Evolutionary conservation across 1,140 invertebrate species (phyloP).

Genomic region (Trichonephila inaurata): DNA sequence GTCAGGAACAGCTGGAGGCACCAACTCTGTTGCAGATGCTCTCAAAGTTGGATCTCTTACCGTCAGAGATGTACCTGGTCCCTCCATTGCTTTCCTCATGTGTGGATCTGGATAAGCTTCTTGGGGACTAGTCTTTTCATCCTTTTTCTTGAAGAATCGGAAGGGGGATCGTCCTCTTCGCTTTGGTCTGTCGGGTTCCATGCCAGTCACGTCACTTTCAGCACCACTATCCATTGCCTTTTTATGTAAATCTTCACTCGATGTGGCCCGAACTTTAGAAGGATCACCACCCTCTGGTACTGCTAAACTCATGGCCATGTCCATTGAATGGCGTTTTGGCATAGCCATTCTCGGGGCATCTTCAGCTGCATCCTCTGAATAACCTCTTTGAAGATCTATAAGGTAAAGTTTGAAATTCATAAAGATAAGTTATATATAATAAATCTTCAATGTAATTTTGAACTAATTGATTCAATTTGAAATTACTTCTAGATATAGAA

Average conservation of each 20-base stretch:
- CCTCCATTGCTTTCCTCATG: conserved; percentile 24
- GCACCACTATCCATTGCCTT: conserved; percentile 79
- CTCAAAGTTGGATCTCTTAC: conserved; percentile 77
- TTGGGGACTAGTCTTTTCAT: conserved; percentile 55
- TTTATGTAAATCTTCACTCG: conserved; percentile 84
- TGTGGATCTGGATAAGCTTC: conserved; percentile 8
- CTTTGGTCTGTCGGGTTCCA: conserved; percentile 87
- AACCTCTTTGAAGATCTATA: conserved; percentile 89
- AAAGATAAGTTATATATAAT: background rate
- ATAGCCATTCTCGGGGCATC: conserved; percentile 84
- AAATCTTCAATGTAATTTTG: background rate
- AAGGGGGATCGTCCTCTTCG: conserved; percentile 93
- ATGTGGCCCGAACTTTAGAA: conserved; percentile 86
- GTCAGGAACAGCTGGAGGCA: conserved; percentile 86
- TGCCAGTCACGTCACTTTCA: conserved; percentile 81
- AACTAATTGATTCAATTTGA: no score
- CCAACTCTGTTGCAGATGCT: conserved; percentile 79
- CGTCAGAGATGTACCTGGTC: conserved; percentile 62
- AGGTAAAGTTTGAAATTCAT: background rate
- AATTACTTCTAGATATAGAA: no score
- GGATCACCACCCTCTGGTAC: conserved; percentile 77
- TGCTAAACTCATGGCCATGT: conserved; percentile 74
- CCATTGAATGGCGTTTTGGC: conserved; percentile 82
- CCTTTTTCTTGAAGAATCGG: conserved; percentile 90
- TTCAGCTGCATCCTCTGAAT: conserved; percentile 90